phyloP scores from a whole-genome alignment of 2,113 vertebrate genomes.

The Lanius collurio region DNA sequence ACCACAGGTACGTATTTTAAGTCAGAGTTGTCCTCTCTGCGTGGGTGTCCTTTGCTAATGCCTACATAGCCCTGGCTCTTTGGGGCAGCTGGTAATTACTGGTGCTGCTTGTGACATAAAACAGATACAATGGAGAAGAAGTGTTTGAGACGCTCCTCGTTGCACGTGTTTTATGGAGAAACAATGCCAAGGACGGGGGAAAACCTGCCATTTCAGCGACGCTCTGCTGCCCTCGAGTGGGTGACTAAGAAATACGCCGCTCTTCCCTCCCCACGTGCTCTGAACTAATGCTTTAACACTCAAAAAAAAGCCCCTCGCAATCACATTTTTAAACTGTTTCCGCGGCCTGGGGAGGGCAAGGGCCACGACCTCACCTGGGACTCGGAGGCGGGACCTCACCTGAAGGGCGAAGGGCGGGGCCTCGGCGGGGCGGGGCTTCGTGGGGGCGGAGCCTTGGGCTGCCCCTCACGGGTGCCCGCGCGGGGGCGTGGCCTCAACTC shows the following conservation, averaged over 20 bases:
- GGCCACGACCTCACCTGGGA: rapidly evolving
- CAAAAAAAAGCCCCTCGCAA: too few relatives aligned
- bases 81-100: neutral
- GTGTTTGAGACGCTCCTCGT: rapidly evolving
- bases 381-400: too few relatives aligned
- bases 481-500: neutral
- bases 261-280: neutral
- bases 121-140: neutral
- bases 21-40: rapidly evolving
- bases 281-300: rapidly evolving
- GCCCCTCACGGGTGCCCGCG: rapidly evolving
- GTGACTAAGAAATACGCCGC: rapidly evolving
- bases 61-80: too few relatives aligned
- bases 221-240: conserved; percentile 22
- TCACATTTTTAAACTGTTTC: neutral
- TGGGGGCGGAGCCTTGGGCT: neutral
- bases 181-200: rapidly evolving
- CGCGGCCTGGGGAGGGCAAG: rapidly evolving
- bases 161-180: rapidly evolving
- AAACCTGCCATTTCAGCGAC: rapidly evolving
- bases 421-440: neutral
- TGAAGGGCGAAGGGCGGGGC: too few relatives aligned
- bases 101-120: neutral
- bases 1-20: neutral
- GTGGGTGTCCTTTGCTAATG: neutral